Conservation (phyloP, 2,113 vertebrate species). For the Entomyzon cyanotis region DNA sequence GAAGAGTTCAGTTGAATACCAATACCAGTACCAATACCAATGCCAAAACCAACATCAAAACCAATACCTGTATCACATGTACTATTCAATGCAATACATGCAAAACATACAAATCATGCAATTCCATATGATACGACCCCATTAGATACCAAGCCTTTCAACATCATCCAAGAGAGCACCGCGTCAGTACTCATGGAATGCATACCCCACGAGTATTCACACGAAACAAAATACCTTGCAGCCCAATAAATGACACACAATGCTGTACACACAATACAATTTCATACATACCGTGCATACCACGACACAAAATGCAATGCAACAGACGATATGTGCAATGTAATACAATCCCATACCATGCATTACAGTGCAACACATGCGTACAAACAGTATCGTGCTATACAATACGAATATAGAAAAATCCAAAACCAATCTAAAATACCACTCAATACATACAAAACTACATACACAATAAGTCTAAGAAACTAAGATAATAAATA, state of each 20-base stretch:
- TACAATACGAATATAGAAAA: background rate
- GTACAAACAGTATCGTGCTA: background rate
- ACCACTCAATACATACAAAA: background rate
- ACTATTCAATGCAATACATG: background rate
- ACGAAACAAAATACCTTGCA: background rate
- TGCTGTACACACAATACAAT: rapidly evolving
- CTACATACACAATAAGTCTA: background rate
- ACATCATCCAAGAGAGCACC: background rate
- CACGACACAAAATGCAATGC: background rate
- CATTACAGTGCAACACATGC: background rate
- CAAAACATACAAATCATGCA: background rate
- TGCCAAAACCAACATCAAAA: no score
- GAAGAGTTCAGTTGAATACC: background rate
- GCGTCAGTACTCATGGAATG: background rate
- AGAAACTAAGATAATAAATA: background rate
- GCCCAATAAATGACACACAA: background rate
- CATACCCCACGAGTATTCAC: rapidly evolving
- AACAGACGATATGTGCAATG: rapidly evolving
- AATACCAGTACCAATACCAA: background rate
- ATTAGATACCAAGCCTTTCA: background rate
- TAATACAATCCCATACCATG: background rate
- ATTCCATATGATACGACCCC: rapidly evolving
- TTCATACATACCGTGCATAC: no score
- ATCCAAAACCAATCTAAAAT: background rate
- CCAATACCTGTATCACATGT: background rate